These are phyloP conservation scores for Gryllus longicercus DNA, from an alignment of 2,888 invertebrate species.

Conservation along the genomic window DNA sequence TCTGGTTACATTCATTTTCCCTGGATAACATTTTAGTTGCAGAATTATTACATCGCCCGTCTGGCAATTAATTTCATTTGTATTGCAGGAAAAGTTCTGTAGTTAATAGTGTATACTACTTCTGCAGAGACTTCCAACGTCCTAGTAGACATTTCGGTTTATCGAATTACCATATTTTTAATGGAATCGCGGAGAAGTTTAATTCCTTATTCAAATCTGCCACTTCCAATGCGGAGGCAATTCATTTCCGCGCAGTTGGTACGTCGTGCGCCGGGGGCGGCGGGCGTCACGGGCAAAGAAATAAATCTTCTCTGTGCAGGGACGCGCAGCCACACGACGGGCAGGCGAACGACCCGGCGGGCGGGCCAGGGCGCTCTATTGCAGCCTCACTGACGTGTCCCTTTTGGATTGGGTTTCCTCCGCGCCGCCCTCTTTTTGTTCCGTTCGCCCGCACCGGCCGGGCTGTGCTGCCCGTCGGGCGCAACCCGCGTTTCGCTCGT, in stretches of 20 bases:
- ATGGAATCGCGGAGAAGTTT: background rate
- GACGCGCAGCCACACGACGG: background rate
- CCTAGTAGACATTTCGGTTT: too few species aligned
- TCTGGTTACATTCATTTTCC: too few species aligned
- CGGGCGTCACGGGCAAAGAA: background rate
- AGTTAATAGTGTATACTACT: too few species aligned
- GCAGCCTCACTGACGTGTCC: background rate
- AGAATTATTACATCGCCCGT: too few species aligned
- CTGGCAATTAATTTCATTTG: too few species aligned
- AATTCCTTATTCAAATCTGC: slow-evolving; percentile 17
- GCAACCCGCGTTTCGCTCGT: background rate
- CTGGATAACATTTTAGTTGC: too few species aligned
- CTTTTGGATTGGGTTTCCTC: background rate
- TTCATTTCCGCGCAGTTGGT: background rate
- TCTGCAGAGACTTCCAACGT: too few species aligned
- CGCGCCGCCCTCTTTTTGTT: background rate
- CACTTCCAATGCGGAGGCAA: background rate
- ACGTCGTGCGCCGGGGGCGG: background rate
- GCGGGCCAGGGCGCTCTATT: background rate
- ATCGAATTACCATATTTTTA: too few species aligned
- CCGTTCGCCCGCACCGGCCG: background rate
- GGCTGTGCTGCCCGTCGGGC: background rate
- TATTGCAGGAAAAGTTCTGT: too few species aligned
- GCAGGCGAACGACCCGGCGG: background rate
- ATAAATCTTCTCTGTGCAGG: background rate